Evolutionary conservation across 2,113 vertebrate species (phyloP), one percentile per base, ranked within the genome.

Genomic region (Hirundichthys speculiger): DNA sequence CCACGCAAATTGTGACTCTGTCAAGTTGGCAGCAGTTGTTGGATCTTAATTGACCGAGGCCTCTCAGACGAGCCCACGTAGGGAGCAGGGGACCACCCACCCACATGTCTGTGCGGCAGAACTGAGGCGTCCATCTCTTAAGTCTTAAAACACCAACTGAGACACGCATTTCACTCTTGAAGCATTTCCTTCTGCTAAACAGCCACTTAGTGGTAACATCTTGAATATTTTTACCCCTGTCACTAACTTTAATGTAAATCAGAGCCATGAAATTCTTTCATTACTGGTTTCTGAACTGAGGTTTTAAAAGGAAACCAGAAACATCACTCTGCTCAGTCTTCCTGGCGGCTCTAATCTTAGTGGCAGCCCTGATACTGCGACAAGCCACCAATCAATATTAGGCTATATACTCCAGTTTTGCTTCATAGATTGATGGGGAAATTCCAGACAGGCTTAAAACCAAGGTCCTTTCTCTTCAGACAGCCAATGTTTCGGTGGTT

Each of bases 1-100:
- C 73, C 69, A 59, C 27, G 14, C 27, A 27, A 18, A 77, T 77
- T 56, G 60, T 61, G 63, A 69, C 75, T 46, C 56, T 72, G 62
- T 84, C 58, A 68, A 61, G 47, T 62, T 51, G 2, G 72, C 75
- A 18, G 73, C 63, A 50, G 75, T 72, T 41, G 54, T 74, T 69
- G 75, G 72, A 73, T 81, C 77, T 76, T 86, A 80, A 86, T 77
- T 77, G 67, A 83, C 53, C n/a, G 59, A 66, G 64, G 52, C 21
- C 49, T 72, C 63, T 69, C 63, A 51, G 71, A 53, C 4, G 73
- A 64, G 73, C 27, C 64, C 27, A 40, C 0, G 22, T 15, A 14
- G 66, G 56, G 63, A 77, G 50, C 77, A 58, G 21, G 63, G 55
- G 77, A 63, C 64, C 74, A 65, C 78, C 81, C 56, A 56, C 65